Evolutionary conservation across 37 sponge, comb jelly and placozoan species (phyloP).

Genomic region (Aphrocallistes beatrix): DNA sequence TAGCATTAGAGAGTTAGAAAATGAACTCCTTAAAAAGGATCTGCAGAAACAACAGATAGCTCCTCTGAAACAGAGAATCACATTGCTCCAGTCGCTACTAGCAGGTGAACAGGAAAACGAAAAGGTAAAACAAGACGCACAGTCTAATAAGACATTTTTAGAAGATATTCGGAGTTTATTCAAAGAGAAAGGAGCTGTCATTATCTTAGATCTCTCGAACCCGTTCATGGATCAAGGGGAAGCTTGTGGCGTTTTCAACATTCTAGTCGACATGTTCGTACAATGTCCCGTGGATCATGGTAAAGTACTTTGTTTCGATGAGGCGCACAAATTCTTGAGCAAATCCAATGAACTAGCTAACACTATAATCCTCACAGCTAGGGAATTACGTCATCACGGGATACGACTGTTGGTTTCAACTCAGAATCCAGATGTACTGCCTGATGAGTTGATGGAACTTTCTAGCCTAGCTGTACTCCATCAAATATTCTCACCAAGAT

Average conservation of each 20-base stretch:
- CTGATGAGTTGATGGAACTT: background rate
- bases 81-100: background rate
- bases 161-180: background rate
- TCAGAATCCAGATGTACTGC: background rate
- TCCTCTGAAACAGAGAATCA: background rate
- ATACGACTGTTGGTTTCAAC: background rate
- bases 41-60: background rate
- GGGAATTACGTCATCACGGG: background rate
- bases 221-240: background rate
- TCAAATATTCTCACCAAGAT: background rate
- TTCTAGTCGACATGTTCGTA: conserved; percentile 11
- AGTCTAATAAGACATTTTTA: background rate
- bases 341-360: background rate
- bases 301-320: conserved; percentile 1
- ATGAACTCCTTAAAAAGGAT: background rate
- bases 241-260: background rate
- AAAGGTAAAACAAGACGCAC: background rate
- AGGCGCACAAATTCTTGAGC: background rate
- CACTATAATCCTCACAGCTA: background rate
- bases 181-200: background rate
- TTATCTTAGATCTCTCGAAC: background rate
- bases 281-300: background rate
- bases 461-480: conserved; percentile 5
- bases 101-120: background rate
- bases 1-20: background rate